phyloP scores from a whole-genome alignment of 1,140 invertebrate species.

The Eufriesea mexicana region DNA sequence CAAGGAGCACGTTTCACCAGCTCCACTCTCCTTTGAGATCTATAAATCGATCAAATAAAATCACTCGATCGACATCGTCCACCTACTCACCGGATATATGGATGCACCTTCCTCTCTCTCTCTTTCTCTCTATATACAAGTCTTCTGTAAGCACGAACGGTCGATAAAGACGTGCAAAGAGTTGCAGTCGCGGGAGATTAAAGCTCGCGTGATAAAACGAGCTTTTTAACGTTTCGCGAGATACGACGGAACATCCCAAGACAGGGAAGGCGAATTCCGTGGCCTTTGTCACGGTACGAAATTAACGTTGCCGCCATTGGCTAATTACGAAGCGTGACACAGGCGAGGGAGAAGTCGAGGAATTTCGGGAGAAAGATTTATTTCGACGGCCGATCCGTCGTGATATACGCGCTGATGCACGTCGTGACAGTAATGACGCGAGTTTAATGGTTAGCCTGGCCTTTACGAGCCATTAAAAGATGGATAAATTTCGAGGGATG shows the following conservation, averaged over 20 bases:
- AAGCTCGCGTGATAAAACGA: neutral
- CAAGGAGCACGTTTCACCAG: neutral
- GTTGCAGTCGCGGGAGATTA: neutral
- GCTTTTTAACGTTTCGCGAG: neutral
- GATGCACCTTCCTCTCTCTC: no score
- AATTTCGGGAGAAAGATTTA: neutral
- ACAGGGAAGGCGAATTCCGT: slow-evolving; percentile 29
- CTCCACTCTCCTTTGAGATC: slow-evolving; percentile 1
- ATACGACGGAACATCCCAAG: neutral
- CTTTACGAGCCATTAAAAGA: slow-evolving; percentile 31
- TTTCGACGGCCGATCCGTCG: neutral
- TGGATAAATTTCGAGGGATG: slow-evolving; percentile 30
- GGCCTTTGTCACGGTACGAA: neutral
- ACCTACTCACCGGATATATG: no score
- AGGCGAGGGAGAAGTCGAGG: neutral
- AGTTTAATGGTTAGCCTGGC: slow-evolving; percentile 24
- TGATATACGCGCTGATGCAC: slow-evolving; percentile 7
- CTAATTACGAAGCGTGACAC: slow-evolving; percentile 10
- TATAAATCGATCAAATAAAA: slow-evolving; percentile 38
- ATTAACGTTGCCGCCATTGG: slow-evolving; percentile 40
- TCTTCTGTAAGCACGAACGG: neutral
- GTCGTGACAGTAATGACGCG: slow-evolving; percentile 11
- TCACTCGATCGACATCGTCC: slow-evolving; percentile 15
- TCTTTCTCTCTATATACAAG: no score
- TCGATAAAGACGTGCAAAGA: neutral